Evolutionary conservation across 1,140 invertebrate genomes (phyloP).

Genomic region (Formica exsecta): DNA sequence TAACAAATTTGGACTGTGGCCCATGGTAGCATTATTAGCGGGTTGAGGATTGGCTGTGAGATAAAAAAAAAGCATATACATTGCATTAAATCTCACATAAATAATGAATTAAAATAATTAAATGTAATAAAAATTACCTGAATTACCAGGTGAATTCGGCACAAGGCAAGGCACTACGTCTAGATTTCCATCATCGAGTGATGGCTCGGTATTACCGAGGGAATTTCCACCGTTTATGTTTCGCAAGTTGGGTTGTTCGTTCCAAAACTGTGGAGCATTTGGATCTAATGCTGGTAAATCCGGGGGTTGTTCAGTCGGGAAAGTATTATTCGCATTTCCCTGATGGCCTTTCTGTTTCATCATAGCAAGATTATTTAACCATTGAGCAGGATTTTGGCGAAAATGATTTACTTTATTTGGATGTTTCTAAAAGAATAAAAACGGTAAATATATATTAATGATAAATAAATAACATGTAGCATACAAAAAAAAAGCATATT

Average conservation of each 20-base stretch:
- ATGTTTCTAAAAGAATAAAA: conserved; percentile 90
- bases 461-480: not conserved
- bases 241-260: conserved; percentile 84
- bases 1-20: conserved; percentile 85
- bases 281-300: conserved; percentile 86
- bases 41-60: conserved; percentile 82
- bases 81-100: conserved; percentile 4
- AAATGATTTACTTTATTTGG: conserved; percentile 95
- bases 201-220: conserved; percentile 85
- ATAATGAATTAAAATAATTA: not conserved
- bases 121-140: conserved; percentile 77
- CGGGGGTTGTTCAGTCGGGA: conserved; percentile 84
- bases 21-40: conserved; percentile 82
- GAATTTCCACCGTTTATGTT: conserved; percentile 85
- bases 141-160: conserved; percentile 85
- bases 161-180: conserved; percentile 86
- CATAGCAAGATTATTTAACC: conserved; percentile 92
- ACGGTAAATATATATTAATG: conserved; percentile 37
- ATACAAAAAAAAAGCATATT: not conserved
- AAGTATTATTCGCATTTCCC: conserved; percentile 83
- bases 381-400: conserved; percentile 93
- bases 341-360: conserved; percentile 90
- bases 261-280: conserved; percentile 84
- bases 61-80: conserved; percentile 40
- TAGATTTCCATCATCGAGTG: conserved; percentile 85